Percentiles rank a stretch among this genome's conserved stretches.
These are phyloP conservation scores for Mantis religiosa DNA, from an alignment of 2,888 invertebrate genomes.

Conservation along the genomic window DNA sequence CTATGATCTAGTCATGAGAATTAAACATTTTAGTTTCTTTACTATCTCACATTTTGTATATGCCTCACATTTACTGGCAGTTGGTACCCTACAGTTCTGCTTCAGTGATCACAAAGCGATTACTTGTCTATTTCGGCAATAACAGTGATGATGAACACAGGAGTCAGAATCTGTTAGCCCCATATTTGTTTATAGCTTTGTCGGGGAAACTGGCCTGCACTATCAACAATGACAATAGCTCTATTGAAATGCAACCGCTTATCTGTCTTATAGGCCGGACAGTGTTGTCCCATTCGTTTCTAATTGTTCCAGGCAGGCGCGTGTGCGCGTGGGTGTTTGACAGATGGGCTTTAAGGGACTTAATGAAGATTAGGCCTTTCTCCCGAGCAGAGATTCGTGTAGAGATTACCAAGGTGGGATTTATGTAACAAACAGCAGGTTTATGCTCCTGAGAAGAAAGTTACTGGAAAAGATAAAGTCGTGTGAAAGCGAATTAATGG, in stretches of 20 bases:
- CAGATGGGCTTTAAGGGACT: neutral
- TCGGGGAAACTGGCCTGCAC: neutral
- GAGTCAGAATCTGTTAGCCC: neutral
- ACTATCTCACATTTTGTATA: too few species aligned
- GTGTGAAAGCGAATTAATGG: too few species aligned
- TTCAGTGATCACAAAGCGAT: too few species aligned
- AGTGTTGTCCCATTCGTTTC: neutral
- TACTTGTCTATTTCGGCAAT: too few species aligned
- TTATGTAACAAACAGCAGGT: neutral
- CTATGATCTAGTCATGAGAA: too few species aligned
- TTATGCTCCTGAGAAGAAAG: too few species aligned
- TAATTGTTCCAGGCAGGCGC: neutral
- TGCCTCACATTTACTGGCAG: too few species aligned
- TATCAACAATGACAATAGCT: neutral
- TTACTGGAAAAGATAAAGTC: too few species aligned
- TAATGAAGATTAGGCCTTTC: neutral
- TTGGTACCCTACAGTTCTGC: too few species aligned
- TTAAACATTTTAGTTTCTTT: too few species aligned
- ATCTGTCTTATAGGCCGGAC: neutral
- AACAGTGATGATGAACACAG: too few species aligned
- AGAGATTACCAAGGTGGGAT: neutral
- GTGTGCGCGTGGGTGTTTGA: neutral
- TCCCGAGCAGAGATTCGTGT: neutral
- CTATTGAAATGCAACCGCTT: neutral
- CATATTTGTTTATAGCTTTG: neutral